These are phyloP conservation scores for Imbricaverruca yamaguchii DNA, from an alignment of 2,888 invertebrate genomes.

Conservation along the genomic window DNA sequence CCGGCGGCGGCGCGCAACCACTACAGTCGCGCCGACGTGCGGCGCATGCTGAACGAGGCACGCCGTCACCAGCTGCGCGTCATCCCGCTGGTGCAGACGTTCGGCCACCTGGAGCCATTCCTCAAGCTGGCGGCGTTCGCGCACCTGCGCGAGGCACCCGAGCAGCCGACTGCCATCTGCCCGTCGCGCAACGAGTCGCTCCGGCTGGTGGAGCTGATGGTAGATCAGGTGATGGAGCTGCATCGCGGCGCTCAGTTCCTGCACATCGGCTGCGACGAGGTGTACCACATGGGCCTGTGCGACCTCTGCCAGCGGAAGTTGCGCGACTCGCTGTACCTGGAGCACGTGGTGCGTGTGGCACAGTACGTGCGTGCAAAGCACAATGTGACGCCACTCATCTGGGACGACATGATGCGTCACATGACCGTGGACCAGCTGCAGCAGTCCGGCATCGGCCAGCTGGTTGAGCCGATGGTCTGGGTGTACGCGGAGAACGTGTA, in stretches of 20 bases:
- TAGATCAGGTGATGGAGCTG: slow-evolving; percentile 39
- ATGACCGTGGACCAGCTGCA: slow-evolving; percentile 53
- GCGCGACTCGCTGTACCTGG: slow-evolving; percentile 52
- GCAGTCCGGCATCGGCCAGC: slow-evolving; percentile 53
- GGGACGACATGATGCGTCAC: slow-evolving; percentile 72
- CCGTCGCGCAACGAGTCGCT: slow-evolving; percentile 43
- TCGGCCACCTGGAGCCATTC: slow-evolving; percentile 56
- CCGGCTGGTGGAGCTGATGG: slow-evolving; percentile 38
- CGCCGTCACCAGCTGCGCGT: slow-evolving; percentile 47
- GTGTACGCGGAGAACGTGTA: slow-evolving; percentile 57
- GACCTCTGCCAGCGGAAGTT: slow-evolving; percentile 39
- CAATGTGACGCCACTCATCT: slow-evolving; percentile 57
- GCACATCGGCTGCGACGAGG: slow-evolving; percentile 47
- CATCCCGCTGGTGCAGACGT: slow-evolving; percentile 49
- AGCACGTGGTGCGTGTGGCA: slow-evolving; percentile 55
- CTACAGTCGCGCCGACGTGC: slow-evolving; percentile 39
- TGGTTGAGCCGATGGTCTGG: slow-evolving; percentile 75
- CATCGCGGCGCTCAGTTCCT: slow-evolving; percentile 40
- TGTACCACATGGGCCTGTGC: slow-evolving; percentile 34
- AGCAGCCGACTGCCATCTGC: slow-evolving; percentile 54
- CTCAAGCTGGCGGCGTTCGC: slow-evolving; percentile 62
- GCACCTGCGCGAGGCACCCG: slow-evolving; percentile 56
- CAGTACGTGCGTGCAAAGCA: slow-evolving; percentile 52
- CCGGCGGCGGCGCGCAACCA: slow-evolving; percentile 40
- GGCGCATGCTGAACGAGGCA: slow-evolving; percentile 38